phyloP scores from a whole-genome alignment of 2,797 vertebrate genomes.

The Delichon dasypus region DNA sequence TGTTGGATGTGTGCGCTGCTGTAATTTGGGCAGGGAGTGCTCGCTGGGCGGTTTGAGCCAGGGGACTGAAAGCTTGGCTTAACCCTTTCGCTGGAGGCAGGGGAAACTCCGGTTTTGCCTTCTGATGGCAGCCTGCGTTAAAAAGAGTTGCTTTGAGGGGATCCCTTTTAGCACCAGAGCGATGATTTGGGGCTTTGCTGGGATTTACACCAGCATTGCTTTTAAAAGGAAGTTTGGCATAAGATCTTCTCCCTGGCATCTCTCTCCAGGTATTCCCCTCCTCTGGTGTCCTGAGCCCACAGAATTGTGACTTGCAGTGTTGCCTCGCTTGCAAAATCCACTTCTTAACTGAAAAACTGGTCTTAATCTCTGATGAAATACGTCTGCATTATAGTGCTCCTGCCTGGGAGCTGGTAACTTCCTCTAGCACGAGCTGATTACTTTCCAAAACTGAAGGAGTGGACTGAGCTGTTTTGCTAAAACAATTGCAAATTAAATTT shows the following conservation, averaged over 20 bases:
- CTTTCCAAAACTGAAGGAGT: conserved; percentile 73
- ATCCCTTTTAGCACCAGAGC: fast-evolving
- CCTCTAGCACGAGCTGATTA: conserved; percentile 63
- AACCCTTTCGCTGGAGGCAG: conserved; percentile 13
- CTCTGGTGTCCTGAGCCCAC: neutral
- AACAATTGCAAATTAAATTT: conserved; percentile 72
- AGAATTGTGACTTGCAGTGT: neutral
- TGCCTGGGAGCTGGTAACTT: conserved; percentile 51
- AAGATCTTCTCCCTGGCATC: neutral
- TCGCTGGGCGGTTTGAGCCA: conserved; percentile 11
- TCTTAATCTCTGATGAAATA: conserved; percentile 35
- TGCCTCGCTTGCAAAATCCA: conserved; percentile 23
- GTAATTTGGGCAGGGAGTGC: conserved; percentile 72
- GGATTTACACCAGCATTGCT: fast-evolving
- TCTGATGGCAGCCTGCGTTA: neutral
- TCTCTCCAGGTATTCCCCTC: neutral
- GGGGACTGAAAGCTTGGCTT: conserved; percentile 45
- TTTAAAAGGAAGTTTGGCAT: neutral
- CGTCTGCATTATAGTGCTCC: neutral
- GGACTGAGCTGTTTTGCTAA: conserved; percentile 75
- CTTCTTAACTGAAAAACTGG: conserved; percentile 54
- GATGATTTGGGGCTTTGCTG: fast-evolving
- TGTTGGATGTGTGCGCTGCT: conserved; percentile 73
- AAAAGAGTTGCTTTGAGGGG: neutral
- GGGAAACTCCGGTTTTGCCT: neutral